Evolutionary conservation across 2,888 invertebrate species (phyloP), one percentile per base, ranked within the genome.

Genomic region (Acleris laterana): DNA sequence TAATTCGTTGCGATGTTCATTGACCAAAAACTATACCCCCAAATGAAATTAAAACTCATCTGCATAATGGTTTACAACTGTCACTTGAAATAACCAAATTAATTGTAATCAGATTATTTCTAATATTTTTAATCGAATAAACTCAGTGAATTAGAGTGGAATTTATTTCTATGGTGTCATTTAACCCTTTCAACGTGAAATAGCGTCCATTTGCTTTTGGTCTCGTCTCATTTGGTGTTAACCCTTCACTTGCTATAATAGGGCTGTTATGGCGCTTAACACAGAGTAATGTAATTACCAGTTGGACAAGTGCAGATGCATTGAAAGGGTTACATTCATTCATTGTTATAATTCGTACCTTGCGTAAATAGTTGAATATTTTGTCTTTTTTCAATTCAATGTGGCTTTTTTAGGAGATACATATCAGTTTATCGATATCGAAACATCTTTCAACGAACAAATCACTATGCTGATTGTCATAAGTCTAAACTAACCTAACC

Each of bases 121-220:
- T 65, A 44, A 61, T 65, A 61, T 51, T 61, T 61, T 61, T 65
- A 65, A 65, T 61, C 55, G 25, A 61, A 61, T 65, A 7, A 65
- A 56, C 44, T 49, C 56, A 46, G 16, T 65, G 50, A 65, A 60
- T 60, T n/a, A 20, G 20, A 7, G 28, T 46, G 25, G 42, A 50
- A 56, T 60, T 55, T 53, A 50, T 53, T 42, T 49, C 55, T 55
- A 60, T 58, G 50, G 55, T 42, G 48, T 49, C 62, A 22, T 60
- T 65, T 56, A 65, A 65, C 64, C 64, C 60, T 64, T 55, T 38
- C n/a, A 38, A 38, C 38, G 13, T 9, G 38, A 11, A 4, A 38
- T 38, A 38, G 38, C 28, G 9, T 38, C 13, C 13, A 13, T 32
- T 32, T 32, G 9, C 38, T 38, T 38, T 9, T 38, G 38, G 38